A percentile compares a stretch with the other conserved stretches of the same genome.
Conservation (phyloP, 2,113 vertebrate species). For the Mesitornis unicolor region DNA sequence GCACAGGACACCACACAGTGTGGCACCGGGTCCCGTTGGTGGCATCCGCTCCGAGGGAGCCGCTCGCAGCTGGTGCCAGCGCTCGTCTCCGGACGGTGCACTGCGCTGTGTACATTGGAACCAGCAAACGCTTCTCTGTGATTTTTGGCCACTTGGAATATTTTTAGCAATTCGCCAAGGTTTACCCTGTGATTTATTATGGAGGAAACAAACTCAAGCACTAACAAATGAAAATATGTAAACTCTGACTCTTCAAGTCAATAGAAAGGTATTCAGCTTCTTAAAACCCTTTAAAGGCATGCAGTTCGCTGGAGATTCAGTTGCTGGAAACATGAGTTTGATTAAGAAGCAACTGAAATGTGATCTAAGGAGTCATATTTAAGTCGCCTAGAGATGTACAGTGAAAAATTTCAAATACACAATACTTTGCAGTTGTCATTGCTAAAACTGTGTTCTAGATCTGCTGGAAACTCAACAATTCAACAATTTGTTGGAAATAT, state of each 20-base stretch:
- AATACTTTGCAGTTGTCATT: neutral
- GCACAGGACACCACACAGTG: too few species aligned
- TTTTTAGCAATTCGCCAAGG: conserved; percentile 63
- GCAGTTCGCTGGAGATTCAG: neutral
- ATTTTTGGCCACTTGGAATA: conserved; percentile 62
- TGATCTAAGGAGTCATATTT: neutral
- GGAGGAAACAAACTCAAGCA: conserved; percentile 68
- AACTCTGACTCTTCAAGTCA: conserved; percentile 46
- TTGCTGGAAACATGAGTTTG: neutral
- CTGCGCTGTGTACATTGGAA: conserved; percentile 21
- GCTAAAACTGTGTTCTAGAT: neutral
- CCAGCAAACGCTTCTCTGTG: neutral
- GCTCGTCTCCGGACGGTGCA: neutral
- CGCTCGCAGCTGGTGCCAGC: too few species aligned
- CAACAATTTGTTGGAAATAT: neutral
- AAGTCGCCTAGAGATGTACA: neutral
- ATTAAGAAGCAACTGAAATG: neutral
- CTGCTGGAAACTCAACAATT: neutral
- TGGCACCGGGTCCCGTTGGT: too few species aligned
- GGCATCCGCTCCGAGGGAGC: too few species aligned
- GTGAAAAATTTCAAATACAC: neutral
- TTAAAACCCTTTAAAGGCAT: neutral
- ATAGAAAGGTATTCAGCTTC: conserved; percentile 50
- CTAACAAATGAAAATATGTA: conserved; percentile 68
- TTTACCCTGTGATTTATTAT: conserved; percentile 58